A percentile compares a stretch with the other conserved stretches of the same genome.
Conservation (phyloP, 2,113 vertebrate species). For the Laticauda laticaudata region DNA sequence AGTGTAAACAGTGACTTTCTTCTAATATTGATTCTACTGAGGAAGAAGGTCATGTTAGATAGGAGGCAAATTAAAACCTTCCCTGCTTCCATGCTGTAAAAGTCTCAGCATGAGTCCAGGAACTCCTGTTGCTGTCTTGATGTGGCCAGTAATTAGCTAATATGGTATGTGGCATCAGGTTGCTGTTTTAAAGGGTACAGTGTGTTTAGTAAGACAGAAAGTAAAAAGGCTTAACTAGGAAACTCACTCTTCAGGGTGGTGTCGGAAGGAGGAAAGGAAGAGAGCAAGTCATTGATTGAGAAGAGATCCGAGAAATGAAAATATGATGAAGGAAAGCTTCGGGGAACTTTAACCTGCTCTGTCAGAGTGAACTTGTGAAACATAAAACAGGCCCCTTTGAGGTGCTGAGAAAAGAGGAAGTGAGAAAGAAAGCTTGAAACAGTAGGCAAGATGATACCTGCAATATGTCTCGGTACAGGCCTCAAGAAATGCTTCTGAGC, state of each 20-base stretch:
- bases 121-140: neutral
- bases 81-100: neutral
- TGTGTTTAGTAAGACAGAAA: neutral
- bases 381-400: neutral
- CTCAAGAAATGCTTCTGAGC: slow-evolving; percentile 36
- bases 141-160: neutral
- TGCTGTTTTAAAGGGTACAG: neutral
- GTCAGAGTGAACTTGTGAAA: slow-evolving; percentile 49
- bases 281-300: neutral
- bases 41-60: slow-evolving; percentile 13
- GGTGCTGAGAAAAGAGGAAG: slow-evolving; percentile 16
- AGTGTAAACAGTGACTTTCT: neutral
- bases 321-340: slow-evolving; percentile 46
- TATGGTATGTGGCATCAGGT: neutral
- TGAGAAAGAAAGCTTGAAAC: neutral
- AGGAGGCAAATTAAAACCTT: neutral
- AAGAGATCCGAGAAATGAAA: slow-evolving; percentile 4
- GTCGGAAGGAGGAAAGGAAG: neutral
- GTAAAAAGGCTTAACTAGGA: neutral
- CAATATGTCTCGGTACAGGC: slow-evolving; percentile 21
- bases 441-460: slow-evolving; percentile 7
- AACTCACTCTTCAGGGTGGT: neutral
- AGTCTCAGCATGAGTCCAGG: neutral
- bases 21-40: neutral
- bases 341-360: slow-evolving; percentile 44